Evolutionary conservation across 2,797 vertebrate species (phyloP).

Genomic region (Leptatherina wallacei): DNA sequence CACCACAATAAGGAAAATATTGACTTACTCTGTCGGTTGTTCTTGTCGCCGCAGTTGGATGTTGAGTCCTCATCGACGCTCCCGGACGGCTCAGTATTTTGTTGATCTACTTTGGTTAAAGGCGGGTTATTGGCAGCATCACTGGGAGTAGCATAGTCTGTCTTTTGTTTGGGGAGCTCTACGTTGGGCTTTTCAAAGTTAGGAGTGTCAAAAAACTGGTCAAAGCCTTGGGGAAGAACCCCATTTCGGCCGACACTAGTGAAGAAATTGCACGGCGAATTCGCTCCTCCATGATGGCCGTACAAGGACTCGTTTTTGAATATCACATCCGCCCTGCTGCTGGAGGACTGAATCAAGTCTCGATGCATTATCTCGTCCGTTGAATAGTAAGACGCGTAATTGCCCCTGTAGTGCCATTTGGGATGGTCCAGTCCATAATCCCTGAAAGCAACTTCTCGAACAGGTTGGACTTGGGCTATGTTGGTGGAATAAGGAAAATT

Average conservation of each 20-base stretch:
- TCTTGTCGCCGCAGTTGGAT: conserved; percentile 92
- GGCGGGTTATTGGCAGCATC: conserved; percentile 82
- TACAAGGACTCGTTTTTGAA: conserved; percentile 93
- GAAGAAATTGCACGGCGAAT: conserved; percentile 90
- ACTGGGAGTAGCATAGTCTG: conserved; percentile 83
- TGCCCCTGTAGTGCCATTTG: conserved; percentile 97
- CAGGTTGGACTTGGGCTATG: conserved; percentile 94
- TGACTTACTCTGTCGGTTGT: conserved; percentile 89
- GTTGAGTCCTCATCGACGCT: conserved; percentile 87
- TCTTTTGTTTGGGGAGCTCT: conserved; percentile 85
- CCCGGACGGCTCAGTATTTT: conserved; percentile 85
- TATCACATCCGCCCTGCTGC: conserved; percentile 91
- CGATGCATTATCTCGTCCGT: conserved; percentile 96
- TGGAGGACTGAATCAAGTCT: conserved; percentile 92
- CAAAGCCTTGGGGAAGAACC: conserved; percentile 96
- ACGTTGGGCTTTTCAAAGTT: conserved; percentile 79
- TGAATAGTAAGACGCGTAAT: conserved; percentile 95
- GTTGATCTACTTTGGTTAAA: conserved; percentile 81
- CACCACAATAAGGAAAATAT: conserved; percentile 44
- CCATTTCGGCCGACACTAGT: conserved; percentile 92
- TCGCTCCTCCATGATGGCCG: conserved; percentile 85
- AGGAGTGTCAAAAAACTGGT: conserved; percentile 93
- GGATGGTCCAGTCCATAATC: conserved; percentile 96
- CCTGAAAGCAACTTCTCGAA: conserved; percentile 96
- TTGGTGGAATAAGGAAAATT: conserved; percentile 97